Evolutionary conservation across 2,113 vertebrate species (phyloP), one percentile per base, ranked within the genome.

Genomic region (Nettapus auritus): DNA sequence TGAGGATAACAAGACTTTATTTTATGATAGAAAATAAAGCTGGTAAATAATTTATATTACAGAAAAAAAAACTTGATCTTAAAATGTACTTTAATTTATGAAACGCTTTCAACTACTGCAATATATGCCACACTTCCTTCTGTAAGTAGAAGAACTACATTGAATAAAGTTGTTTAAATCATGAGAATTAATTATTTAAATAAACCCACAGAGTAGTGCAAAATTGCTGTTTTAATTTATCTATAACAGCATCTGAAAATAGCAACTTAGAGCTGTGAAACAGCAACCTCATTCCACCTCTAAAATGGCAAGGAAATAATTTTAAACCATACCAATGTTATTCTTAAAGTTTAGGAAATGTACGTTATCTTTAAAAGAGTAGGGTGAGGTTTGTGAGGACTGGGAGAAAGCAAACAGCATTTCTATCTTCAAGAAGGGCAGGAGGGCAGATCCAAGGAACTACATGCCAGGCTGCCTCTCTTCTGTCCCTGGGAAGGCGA

Each of bases 181-280:
- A 81, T 2, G 5, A 25, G 8, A 84, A 59, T 44, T 86, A 86
- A 55, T 40, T 83, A 86, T 34, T 84, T 52, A n/a, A 90, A 86
- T 52, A 83, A 90, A 78, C 9, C 4, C 42, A 70, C 3, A 52
- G 29, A 76, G 48, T 14, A 8, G 13, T 36, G 25, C 38, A 86
- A 92, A 96, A 83, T 25, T 42, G 33, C 46, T 57, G 4, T 5
- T 94, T 88, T 74, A 86, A 57, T 50, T 76, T 85, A 80, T 59
- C n/a, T 60, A 38, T 78, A 56, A 90, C n/a, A 92, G 29, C n/a
- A 71, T 62, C 74, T 84, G 53, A 89, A 84, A 92, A 90, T 46
- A 82, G 60, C 34, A 38, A 64, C 68, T 88, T 86, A 69, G 20
- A 86, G 64, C 60, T 86, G 46, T 44, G 38, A 89, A 94, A 68